phyloP scores from a whole-genome alignment of 2,888 invertebrate genomes.

The Acrobasis repandana region DNA sequence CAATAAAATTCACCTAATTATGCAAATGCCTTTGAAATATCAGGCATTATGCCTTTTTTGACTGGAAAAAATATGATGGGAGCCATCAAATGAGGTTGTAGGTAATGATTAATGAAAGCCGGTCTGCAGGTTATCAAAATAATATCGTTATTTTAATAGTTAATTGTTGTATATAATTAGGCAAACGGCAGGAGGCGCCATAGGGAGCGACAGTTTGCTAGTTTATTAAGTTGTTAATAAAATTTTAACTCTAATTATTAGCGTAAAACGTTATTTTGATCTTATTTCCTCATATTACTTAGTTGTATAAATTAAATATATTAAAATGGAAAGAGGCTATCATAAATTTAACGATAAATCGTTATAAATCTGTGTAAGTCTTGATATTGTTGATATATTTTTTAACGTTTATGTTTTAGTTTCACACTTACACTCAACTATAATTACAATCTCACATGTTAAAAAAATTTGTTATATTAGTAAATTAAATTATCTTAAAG shows the following conservation, averaged over 20 bases:
- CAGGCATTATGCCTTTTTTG: slow-evolving; percentile 70
- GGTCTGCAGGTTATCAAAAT: slow-evolving; percentile 51
- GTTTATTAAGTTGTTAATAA: slow-evolving; percentile 33
- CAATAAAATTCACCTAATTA: slow-evolving; percentile 84
- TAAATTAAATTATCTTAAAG: neutral
- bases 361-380: too few species aligned
- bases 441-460: too few species aligned
- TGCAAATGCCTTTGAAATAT: slow-evolving; percentile 80
- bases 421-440: too few species aligned
- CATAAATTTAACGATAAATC: too few species aligned
- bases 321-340: neutral
- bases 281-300: neutral
- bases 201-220: slow-evolving; percentile 33
- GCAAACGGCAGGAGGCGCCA: slow-evolving; percentile 48
- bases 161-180: slow-evolving; percentile 60
- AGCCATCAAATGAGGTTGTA: slow-evolving; percentile 62
- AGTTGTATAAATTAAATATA: neutral
- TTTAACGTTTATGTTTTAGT: too few species aligned
- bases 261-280: neutral
- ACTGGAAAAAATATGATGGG: slow-evolving; percentile 70
- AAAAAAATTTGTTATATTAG: too few species aligned
- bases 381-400: too few species aligned
- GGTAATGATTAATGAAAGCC: slow-evolving; percentile 67
- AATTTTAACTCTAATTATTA: slow-evolving; percentile 2
- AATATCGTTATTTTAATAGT: slow-evolving; percentile 63